Conservation (phyloP, 2,113 vertebrate genomes). For the Neotragus moschatus region DNA sequence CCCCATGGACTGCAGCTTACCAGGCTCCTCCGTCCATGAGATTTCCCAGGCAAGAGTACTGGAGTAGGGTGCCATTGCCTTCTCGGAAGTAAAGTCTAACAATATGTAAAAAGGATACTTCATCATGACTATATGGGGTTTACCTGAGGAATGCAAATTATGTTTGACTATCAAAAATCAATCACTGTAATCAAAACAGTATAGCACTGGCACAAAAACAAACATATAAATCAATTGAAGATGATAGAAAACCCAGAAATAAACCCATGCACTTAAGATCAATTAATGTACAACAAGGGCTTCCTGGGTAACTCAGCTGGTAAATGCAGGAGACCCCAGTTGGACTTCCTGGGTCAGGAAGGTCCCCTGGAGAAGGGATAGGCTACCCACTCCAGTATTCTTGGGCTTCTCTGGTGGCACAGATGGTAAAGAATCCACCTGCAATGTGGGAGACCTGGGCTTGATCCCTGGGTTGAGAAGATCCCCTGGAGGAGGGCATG, state of each 20-base stretch:
- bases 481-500: not conserved
- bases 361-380: not conserved
- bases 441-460: not conserved
- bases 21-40: no score
- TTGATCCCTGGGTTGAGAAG: not conserved
- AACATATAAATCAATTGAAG: not conserved
- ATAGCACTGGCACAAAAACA: not conserved
- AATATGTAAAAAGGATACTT: not conserved
- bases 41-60: no score
- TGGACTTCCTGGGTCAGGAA: not conserved
- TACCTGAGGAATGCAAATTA: not conserved
- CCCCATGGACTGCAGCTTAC: no score
- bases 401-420: not conserved
- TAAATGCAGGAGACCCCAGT: not conserved
- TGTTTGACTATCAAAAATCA: not conserved
- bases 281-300: not conserved
- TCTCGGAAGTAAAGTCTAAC: not conserved
- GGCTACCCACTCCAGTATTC: not conserved
- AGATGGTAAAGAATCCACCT: not conserved
- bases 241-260: not conserved
- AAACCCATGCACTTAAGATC: not conserved
- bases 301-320: not conserved
- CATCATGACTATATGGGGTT: not conserved
- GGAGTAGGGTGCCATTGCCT: no score
- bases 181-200: not conserved